Percentiles rank a stretch among this genome's conserved stretches.
phyloP scores from a whole-genome alignment of 1,140 invertebrate genomes.

The Caenorhabditis briggsae region DNA sequence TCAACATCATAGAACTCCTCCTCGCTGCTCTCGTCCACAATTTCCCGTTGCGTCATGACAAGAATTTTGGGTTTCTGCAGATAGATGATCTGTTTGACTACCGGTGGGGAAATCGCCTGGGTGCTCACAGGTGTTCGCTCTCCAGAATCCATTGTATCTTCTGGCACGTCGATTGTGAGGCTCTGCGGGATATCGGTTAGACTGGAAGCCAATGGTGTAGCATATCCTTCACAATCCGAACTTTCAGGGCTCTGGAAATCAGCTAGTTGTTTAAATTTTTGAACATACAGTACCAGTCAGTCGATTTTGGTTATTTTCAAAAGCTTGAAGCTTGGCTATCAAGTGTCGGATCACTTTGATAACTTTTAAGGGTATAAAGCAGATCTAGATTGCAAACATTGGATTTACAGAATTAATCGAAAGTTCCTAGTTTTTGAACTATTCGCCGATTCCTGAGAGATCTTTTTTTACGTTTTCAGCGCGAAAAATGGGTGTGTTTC shows the following conservation, averaged over 20 bases:
- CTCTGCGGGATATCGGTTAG: neutral
- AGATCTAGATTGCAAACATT: no score
- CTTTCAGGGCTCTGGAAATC: slow-evolving; percentile 20
- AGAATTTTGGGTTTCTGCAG: slow-evolving; percentile 51
- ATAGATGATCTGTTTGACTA: slow-evolving; percentile 49
- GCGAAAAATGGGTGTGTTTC: no score
- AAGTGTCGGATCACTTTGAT: no score
- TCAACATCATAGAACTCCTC: slow-evolving; percentile 12
- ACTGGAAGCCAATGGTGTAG: slow-evolving; percentile 3
- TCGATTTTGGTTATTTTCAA: no score
- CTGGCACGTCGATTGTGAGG: neutral
- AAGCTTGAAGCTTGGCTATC: no score
- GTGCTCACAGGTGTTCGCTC: slow-evolving; percentile 48
- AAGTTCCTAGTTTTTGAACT: no score
- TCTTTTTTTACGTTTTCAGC: no score
- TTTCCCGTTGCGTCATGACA: slow-evolving; percentile 16
- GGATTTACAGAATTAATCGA: no score
- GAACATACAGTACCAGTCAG: no score
- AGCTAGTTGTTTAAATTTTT: neutral
- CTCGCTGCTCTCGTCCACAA: slow-evolving; percentile 15
- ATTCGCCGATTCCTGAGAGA: no score
- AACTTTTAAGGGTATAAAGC: no score
- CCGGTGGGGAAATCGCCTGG: slow-evolving; percentile 26
- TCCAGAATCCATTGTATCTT: neutral
- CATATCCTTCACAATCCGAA: slow-evolving; percentile 39